Percentiles rank a stretch among this genome's conserved stretches.
Evolutionary conservation across 2,113 vertebrate genomes (phyloP).

Genomic region (Oryzias woworae): DNA sequence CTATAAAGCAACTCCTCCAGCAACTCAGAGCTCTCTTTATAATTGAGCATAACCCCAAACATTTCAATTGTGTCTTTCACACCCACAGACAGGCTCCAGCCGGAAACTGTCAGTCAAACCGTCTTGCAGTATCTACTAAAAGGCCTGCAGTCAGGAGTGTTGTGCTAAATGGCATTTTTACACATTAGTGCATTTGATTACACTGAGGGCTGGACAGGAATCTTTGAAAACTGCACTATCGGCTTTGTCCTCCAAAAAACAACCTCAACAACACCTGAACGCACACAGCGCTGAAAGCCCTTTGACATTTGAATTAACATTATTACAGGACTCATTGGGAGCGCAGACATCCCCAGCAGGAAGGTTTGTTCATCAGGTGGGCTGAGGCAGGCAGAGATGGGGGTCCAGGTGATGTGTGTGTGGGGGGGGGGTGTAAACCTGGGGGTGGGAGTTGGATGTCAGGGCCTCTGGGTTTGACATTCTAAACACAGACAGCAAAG

Average conservation of each 20-base stretch:
- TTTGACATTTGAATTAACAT: constrained; percentile 76
- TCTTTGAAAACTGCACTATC: constrained; percentile 49
- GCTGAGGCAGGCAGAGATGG: constrained; percentile 45
- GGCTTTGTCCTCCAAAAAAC: constrained; percentile 21
- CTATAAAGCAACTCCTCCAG: neutral
- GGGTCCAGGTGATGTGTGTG: constrained; percentile 49
- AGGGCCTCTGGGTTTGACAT: constrained; percentile 76
- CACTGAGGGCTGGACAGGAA: constrained; percentile 43
- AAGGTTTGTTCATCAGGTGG: constrained; percentile 67
- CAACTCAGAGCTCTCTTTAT: constrained; percentile 19
- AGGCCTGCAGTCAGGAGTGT: constrained; percentile 62
- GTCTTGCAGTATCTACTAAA: constrained; percentile 59
- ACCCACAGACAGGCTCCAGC: constrained; percentile 55
- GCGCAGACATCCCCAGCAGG: constrained; percentile 52
- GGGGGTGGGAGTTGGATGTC: constrained; percentile 37
- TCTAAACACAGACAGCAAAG: constrained; percentile 70
- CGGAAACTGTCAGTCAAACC: constrained; percentile 67
- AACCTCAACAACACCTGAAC: constrained; percentile 31
- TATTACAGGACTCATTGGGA: constrained; percentile 73
- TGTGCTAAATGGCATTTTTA: constrained; percentile 78
- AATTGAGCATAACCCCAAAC: constrained; percentile 41
- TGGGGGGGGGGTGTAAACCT: constrained; percentile 30
- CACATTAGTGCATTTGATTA: constrained; percentile 78
- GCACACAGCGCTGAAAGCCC: constrained; percentile 61
- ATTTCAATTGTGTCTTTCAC: constrained; percentile 51